Conservation (phyloP, 2,113 vertebrate species). For the Triplophysa tibetana region DNA sequence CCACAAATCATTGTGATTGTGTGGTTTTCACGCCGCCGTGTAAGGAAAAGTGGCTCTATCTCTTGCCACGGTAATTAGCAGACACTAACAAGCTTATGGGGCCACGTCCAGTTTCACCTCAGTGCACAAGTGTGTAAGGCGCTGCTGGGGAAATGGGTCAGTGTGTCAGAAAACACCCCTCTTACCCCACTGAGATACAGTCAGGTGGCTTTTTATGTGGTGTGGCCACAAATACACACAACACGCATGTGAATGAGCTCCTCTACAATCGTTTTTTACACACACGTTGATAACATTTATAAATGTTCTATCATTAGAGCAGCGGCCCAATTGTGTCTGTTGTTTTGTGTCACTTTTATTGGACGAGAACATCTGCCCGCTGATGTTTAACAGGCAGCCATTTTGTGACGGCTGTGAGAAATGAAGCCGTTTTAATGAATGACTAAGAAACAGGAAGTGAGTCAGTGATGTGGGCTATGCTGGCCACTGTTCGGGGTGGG, state of each 20-base stretch:
- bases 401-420: slow-evolving; percentile 67
- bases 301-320: no score
- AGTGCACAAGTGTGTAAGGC: slow-evolving; percentile 33
- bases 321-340: not conserved
- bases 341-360: slow-evolving; percentile 35
- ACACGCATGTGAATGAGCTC: not conserved
- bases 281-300: no score
- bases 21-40: not conserved
- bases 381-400: slow-evolving; percentile 61
- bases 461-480: slow-evolving; percentile 63
- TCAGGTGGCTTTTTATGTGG: slow-evolving; percentile 24
- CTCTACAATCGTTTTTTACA: not conserved
- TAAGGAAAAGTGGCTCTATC: slow-evolving; percentile 9
- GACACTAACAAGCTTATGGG: slow-evolving; percentile 28
- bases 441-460: slow-evolving; percentile 79
- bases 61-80: slow-evolving; percentile 32
- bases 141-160: slow-evolving; percentile 51
- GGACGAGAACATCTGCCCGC: slow-evolving; percentile 14
- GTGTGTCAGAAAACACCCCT: slow-evolving; percentile 51
- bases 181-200: slow-evolving; percentile 14
- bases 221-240: not conserved
- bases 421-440: slow-evolving; percentile 73
- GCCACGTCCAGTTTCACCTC: slow-evolving; percentile 40
- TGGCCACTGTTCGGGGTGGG: slow-evolving; percentile 44
- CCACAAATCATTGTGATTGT: not conserved